Base-by-base conservation (phyloP, 2,888 invertebrate genomes). In the Andrena camellia region DNA sequence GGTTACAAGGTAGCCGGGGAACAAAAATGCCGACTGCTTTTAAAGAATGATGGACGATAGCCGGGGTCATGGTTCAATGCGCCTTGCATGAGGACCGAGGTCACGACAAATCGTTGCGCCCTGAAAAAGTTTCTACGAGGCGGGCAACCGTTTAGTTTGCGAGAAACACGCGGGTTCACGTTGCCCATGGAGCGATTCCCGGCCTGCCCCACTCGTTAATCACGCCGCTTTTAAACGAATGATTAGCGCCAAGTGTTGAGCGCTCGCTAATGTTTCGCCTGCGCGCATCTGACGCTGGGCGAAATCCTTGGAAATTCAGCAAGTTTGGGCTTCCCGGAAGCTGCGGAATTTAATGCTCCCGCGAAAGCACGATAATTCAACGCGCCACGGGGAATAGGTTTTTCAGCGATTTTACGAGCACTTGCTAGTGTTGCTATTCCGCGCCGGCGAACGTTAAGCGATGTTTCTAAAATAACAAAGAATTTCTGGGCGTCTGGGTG, bases 31-130 rank as follows among this genome's bases (percentile, higher is more conserved):
- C 13, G 6, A 17, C 48, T 62, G 20, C 48, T 48, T 10, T 8
- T 35, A 23, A 35, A 52, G 52, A 35, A 26, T 66, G 63, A 63
- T 52, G 33, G 23, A 72, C 57, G 66, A 63, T 7, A 31, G 17
- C n/a, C 7, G 6, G 20, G 48, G 42, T 26, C 26, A 48, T 7
- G 60, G 29, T 42, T 50, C 42, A 20, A 54, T 33, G 17, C 67
- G 52, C 50, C 13, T n/a, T n/a, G 26, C 1, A 13, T 1, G 17
- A 20, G 52, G 76, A 77, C 57, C 73, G 69, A 59, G 77, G 68
- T 73, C 69, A 80, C 86, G 85, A 88, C 81, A 80, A 86, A 88
- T 87, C 83, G 72, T 81, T 59, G 26, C 35, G 66, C 64, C 71
- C 52, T 4, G 70, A 71, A 66, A 71, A 77, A 71, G 66, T 29